Base-by-base conservation (phyloP, 2,888 invertebrate species). In the Rotaria magnacalcarata region DNA sequence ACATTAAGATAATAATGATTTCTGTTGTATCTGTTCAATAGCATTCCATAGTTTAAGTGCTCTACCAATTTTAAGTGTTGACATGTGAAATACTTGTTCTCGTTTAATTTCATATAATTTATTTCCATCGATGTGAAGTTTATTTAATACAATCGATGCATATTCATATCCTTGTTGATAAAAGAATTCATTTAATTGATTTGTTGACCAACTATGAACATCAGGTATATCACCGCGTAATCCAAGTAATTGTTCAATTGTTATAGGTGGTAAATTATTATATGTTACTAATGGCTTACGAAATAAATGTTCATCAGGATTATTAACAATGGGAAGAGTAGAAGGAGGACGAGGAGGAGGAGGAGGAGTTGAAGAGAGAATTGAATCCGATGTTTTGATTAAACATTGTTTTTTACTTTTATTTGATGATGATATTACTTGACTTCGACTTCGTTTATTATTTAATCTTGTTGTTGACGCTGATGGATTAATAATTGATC, bases 11-110 rank as follows among this genome's bases (percentile, higher is more conserved):
- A 67, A 67, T 67, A 67, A 67, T n/a, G 10, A 24, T 47, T 80
- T 80, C n/a, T 24, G 80, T 80, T 80, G 80, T 80, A 80, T 80
- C 80, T 80, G 80, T 80, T 80, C 47, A 80, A 80, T 80, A 47
- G 47, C 47, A n/a, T 80, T 80, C 80, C 80, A 80, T 14, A 80
- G 34, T 80, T 80, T 80, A 24, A 80, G n/a, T 47, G 47, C 47
- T 47, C 47, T 80, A 47, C 80, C 80, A n/a, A 80, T 47, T 47
- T 80, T 80, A 24, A 80, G n/a, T n/a, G 47, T 80, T 24, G 80
- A 80, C 47, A 47, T 47, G 47, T n/a, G 43, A 80, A 80, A 80
- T 80, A 80, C 80, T 80, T 47, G 47, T 80, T 80, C 80, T 80
- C 47, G 43, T 47, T 80, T 80, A 14, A 80, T 11, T 47, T 4